These are phyloP conservation scores for Anguilla anguilla DNA, from an alignment of 2,797 vertebrate genomes.

Conservation along the genomic window DNA sequence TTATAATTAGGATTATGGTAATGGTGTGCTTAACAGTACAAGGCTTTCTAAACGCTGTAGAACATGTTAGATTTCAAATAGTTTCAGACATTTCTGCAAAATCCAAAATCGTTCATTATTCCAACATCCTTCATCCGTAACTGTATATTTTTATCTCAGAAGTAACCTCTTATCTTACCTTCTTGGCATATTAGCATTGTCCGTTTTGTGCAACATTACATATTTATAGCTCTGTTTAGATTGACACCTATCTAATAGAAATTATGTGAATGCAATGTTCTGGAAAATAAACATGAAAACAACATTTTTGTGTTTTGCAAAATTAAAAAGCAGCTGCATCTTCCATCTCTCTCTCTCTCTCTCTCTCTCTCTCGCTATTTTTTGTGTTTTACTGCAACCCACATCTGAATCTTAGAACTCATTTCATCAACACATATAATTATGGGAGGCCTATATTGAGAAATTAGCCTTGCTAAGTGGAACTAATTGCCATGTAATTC, in stretches of 20 bases:
- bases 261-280: neutral
- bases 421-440: slow-evolving; percentile 51
- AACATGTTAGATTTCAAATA: neutral
- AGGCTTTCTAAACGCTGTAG: neutral
- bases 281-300: neutral
- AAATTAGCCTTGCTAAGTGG: slow-evolving; percentile 42
- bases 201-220: neutral
- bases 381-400: neutral
- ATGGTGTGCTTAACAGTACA: neutral
- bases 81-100: neutral
- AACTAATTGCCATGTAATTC: slow-evolving; percentile 35
- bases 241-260: neutral
- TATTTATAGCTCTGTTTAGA: neutral
- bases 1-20: neutral
- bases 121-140: neutral
- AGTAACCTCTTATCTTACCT: neutral
- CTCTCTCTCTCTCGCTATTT: neutral
- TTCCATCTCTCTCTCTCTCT: neutral
- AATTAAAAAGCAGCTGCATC: neutral
- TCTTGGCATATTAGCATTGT: neutral
- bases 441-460: slow-evolving; percentile 46
- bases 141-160: neutral
- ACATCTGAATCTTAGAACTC: slow-evolving; percentile 51
- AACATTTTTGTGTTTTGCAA: neutral
- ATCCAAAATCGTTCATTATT: neutral